Evolutionary conservation across 2,797 vertebrate species (phyloP).

Genomic region (Hirundo rustica): DNA sequence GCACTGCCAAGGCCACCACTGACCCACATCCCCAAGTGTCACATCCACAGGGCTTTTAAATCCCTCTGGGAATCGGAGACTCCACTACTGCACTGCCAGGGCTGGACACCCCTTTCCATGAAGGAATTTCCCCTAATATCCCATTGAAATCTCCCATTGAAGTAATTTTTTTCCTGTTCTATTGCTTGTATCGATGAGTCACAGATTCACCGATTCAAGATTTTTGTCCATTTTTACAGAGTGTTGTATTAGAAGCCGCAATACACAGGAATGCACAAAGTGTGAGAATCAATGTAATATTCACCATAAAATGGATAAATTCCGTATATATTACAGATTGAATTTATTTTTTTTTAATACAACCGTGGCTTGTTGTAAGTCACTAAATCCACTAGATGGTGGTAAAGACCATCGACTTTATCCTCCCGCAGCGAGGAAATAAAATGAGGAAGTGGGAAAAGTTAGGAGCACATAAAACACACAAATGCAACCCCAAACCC

Average conservation of each 20-base stretch:
- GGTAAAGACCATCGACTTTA: conserved; percentile 71
- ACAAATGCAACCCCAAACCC: not conserved
- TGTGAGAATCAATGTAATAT: not conserved
- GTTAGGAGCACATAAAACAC: not conserved
- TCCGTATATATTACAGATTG: not conserved
- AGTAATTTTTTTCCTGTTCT: not conserved
- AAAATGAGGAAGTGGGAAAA: not conserved
- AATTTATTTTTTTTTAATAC: fast-evolving
- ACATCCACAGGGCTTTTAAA: fast-evolving
- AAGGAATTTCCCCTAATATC: not conserved
- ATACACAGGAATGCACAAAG: fast-evolving
- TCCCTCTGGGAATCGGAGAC: fast-evolving
- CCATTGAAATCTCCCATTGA: fast-evolving
- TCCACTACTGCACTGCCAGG: too few species aligned
- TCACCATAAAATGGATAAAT: not conserved
- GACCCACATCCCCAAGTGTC: not conserved
- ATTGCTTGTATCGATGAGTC: fast-evolving
- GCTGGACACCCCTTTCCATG: fast-evolving
- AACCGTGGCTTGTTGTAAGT: conserved; percentile 34
- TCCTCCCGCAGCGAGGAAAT: not conserved
- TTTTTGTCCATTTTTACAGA: not conserved
- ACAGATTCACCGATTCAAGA: not conserved
- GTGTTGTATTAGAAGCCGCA: fast-evolving
- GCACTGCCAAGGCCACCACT: not conserved
- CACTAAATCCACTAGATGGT: conserved; percentile 77